Evolutionary conservation across 1,140 invertebrate genomes (phyloP), one percentile per base, ranked within the genome.

Genomic region (Penaeus japonicus): DNA sequence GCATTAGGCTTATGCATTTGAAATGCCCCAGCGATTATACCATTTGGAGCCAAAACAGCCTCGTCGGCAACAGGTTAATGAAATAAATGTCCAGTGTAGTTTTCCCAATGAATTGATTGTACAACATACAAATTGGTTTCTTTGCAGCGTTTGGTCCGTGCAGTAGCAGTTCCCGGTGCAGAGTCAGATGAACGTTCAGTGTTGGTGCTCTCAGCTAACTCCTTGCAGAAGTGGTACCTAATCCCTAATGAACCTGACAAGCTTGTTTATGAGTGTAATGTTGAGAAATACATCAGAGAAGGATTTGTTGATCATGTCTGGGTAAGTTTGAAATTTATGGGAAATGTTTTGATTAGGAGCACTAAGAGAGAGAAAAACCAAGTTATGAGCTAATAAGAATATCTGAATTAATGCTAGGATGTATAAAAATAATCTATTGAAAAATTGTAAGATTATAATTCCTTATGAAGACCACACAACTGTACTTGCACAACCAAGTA

Each of bases 181-280:
- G 92, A 91, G 53, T 93, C 90, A 35, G 91, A 93, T 89, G 92
- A 92, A 2, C 93, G 94, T 73, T 93, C 93, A 80, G 93, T 96
- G 65, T 94, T 95, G 91, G 94, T 96, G 73, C 92, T 96, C 17
- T 94, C 95, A 70, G 95, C 95, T 1, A 94, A 94, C 77, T 94
- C 93, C 35, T 91, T 96, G 18, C 96, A 96, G 91, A 96, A 95
- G 91, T 96, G 96, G 96, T 91, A 92, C 5, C 92, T 96, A 85
- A 92, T 92, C 39, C 91, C 92, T 7, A 93, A 93, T 17, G 90
- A 91, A 20, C 88, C 92, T 53, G 95, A 95, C 91, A 93, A 92
- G 89, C 93, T 96, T 89, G 91, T 95, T 70, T 95, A 94, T 91
- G 94, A 96, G 87, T 93, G 94, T 73, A 95, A 96, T 91, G 93